These are phyloP conservation scores for Spodoptera littoralis DNA, from an alignment of 2,888 invertebrate genomes.

Conservation along the genomic window DNA sequence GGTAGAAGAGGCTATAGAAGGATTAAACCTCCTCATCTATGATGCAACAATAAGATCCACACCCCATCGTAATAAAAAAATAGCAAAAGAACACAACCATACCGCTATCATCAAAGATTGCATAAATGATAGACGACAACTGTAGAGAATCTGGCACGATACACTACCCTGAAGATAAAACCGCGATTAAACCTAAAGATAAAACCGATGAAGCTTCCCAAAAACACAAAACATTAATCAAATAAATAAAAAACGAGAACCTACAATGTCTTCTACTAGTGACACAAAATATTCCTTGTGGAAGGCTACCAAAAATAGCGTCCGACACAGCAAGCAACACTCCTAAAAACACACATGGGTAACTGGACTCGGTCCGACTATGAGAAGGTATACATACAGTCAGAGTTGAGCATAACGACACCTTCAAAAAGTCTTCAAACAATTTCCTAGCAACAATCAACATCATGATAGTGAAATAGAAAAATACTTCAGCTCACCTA, in stretches of 20 bases:
- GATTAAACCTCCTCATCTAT: too few species aligned
- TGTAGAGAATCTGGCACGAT: not conserved
- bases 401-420: not conserved
- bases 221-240: not conserved
- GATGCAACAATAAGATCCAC: too few species aligned
- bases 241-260: not conserved
- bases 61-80: not conserved
- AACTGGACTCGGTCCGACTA: constrained; percentile 6
- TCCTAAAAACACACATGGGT: not conserved
- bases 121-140: not conserved
- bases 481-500: not conserved
- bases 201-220: not conserved
- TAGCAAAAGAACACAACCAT: too few species aligned
- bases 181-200: not conserved
- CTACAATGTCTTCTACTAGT: not conserved
- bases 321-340: not conserved
- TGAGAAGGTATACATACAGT: not conserved
- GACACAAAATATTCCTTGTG: not conserved
- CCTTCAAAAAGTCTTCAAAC: constrained; percentile 4
- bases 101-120: too few species aligned
- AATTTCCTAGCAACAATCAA: not conserved
- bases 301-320: too few species aligned
- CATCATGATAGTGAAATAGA: not conserved
- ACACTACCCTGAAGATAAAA: not conserved
- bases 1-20: too few species aligned